Base-by-base conservation (phyloP, 1,140 invertebrate genomes). In the Lysiphlebus fabarum region DNA sequence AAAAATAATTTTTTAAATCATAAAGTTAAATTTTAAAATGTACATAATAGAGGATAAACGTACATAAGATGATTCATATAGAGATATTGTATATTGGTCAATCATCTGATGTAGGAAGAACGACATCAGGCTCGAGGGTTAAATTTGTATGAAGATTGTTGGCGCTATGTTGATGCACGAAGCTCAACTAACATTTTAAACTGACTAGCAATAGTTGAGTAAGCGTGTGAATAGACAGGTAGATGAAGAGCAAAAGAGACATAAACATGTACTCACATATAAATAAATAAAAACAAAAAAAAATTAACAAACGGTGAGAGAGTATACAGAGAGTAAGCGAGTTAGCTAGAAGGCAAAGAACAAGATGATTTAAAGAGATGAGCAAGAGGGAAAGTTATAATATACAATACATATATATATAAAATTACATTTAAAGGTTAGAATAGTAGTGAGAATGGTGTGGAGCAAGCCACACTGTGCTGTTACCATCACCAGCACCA, bases 401-500 rank as follows among this genome's bases (percentile, higher is more conserved):
- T 14, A 36, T n/a, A n/a, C n/a, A n/a, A n/a, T n/a, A n/a, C n/a
- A n/a, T n/a, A n/a, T n/a, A n/a, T n/a, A n/a, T 37, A 43, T 53
- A 33, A 42, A 38, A 51, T 14, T 37, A 12, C 17, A 34, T 33
- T 26, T 51, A 34, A 51, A 51, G 34, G 49, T 37, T 33, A 0
- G 49, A 51, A 34, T 37, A 12, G 14, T 33, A 51, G 11, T 8
- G 34, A 51, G 5, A 40, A 34, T 12, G 34, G 34, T 36, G 49
- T 14, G 41, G 48, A 17, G 51, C 53, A 42, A 42, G 58, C 57
- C 47, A 26, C 17, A 26, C 38, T 58, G 12, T 47, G 65, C 17
- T 26, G 17, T 26, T 26, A 26, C 17, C 17, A 56, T 62, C 60
- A 61, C 56, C 66, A 62, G 61, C 62, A 53, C 59, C 48, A 53